Percentiles rank a stretch among this genome's conserved stretches.
These are phyloP conservation scores for Furcula furcula DNA, from an alignment of 2,888 invertebrate species.

Conservation along the genomic window DNA sequence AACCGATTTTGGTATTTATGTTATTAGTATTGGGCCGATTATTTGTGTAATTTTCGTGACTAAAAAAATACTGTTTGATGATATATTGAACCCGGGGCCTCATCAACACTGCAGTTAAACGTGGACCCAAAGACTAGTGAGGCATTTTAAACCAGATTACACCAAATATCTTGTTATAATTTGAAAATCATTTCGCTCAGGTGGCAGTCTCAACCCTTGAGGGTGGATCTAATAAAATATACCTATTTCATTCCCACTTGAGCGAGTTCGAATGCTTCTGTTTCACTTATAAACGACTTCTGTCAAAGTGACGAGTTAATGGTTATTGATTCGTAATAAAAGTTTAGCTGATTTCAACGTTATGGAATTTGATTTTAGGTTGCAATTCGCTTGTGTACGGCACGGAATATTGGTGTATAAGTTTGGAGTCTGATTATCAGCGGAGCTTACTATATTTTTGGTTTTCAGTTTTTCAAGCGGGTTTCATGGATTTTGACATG, in stretches of 20 bases:
- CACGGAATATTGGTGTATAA: conserved; percentile 12
- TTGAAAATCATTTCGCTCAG: conserved; percentile 72
- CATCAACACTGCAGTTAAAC: too few species aligned
- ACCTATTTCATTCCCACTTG: conserved; percentile 44
- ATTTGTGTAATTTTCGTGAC: too few species aligned
- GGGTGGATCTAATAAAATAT: conserved; percentile 43
- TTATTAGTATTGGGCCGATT: too few species aligned
- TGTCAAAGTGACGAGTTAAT: conserved; percentile 70
- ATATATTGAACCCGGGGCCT: too few species aligned
- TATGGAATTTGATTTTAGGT: conserved; percentile 29
- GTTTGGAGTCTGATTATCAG: conserved; percentile 17
- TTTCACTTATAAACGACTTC: conserved; percentile 61
- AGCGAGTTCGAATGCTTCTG: conserved; percentile 31
- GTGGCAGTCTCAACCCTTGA: conserved; percentile 61
- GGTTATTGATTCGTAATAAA: conserved; percentile 69
- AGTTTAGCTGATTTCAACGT: conserved; percentile 39
- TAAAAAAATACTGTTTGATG: too few species aligned
- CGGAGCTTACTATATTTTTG: too few species aligned
- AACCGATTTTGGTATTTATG: too few species aligned
- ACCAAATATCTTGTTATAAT: conserved; percentile 11
- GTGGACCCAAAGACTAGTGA: too few species aligned
- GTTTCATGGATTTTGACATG: too few species aligned
- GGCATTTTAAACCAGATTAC: too few species aligned
- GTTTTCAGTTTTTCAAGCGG: too few species aligned
- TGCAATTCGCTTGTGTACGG: conserved; percentile 24